Percentiles rank a stretch among this genome's conserved stretches.
Evolutionary conservation across 37 sponge, comb jelly and placozoan species (phyloP).

Genomic region (Amphimedon queenslandica): DNA sequence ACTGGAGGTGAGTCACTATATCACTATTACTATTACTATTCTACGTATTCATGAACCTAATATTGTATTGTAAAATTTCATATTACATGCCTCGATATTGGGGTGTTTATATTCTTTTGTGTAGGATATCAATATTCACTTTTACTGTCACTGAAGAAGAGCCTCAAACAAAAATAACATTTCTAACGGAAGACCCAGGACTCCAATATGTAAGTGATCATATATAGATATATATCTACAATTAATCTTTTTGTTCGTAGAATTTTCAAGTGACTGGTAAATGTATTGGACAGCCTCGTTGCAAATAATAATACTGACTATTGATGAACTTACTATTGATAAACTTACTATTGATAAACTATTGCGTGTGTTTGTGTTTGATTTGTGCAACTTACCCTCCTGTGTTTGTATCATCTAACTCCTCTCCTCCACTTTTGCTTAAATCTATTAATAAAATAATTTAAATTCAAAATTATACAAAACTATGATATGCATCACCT

Average conservation of each 20-base stretch:
- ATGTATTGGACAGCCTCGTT: conserved; percentile 25
- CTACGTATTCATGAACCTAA: too few species aligned
- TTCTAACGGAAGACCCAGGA: conserved; percentile 10
- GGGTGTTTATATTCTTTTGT: not conserved
- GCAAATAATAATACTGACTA: too few species aligned
- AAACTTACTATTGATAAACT: not conserved
- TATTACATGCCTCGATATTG: too few species aligned
- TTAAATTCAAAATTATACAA: too few species aligned
- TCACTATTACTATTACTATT: too few species aligned
- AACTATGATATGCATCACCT: too few species aligned
- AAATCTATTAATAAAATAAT: too few species aligned
- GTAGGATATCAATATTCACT: conserved; percentile 20
- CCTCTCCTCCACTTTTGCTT: too few species aligned
- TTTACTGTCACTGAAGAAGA: not conserved
- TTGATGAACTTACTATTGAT: not conserved
- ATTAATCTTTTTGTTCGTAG: conserved; percentile 5
- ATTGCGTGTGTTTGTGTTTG: not conserved
- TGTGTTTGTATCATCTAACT: too few species aligned
- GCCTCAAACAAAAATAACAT: not conserved
- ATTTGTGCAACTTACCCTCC: not conserved
- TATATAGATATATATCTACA: not conserved
- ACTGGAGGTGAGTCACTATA: conserved; percentile 29
- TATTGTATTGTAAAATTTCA: too few species aligned
- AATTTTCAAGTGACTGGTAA: conserved; percentile 35
- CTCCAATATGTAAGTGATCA: conserved; percentile 28